Evolutionary conservation across 2,888 invertebrate genomes (phyloP).

Genomic region (Asteroscopus sphinx): DNA sequence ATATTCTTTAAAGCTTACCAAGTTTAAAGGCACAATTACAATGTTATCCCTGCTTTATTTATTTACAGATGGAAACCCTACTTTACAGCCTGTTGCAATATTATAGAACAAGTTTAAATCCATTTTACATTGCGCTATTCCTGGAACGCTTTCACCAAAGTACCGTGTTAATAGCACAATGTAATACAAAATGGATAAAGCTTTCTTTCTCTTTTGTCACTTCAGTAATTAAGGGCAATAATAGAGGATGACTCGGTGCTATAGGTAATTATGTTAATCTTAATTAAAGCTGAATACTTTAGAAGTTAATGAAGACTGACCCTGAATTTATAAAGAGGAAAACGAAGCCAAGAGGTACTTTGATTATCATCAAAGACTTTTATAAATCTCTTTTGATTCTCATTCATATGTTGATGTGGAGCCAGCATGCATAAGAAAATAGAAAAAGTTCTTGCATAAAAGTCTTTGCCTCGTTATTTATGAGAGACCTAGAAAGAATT

Average conservation of each 20-base stretch:
- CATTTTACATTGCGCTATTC: slow-evolving; percentile 22
- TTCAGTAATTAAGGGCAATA: slow-evolving; percentile 26
- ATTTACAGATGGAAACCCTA: slow-evolving; percentile 18
- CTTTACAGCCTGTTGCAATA: slow-evolving; percentile 14
- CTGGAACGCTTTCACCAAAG: slow-evolving; percentile 7
- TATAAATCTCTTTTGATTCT: too few relatives aligned
- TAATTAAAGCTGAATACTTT: slow-evolving; percentile 15
- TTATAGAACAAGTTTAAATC: slow-evolving; percentile 28
- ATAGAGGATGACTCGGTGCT: slow-evolving; percentile 17
- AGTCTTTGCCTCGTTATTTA: too few relatives aligned
- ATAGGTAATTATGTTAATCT: slow-evolving; percentile 28
- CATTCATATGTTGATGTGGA: slow-evolving; percentile 25
- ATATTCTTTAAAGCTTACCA: too few relatives aligned
- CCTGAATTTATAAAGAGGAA: slow-evolving; percentile 20
- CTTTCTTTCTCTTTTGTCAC: slow-evolving; percentile 12
- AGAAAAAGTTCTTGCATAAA: slow-evolving; percentile 5
- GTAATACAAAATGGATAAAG: slow-evolving; percentile 25
- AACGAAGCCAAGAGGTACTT: slow-evolving; percentile 9
- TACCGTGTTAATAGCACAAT: slow-evolving; percentile 13
- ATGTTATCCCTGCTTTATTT: not conserved
- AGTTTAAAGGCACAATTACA: not conserved
- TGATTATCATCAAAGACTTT: not conserved
- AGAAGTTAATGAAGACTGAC: slow-evolving; percentile 11
- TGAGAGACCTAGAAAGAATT: too few relatives aligned
- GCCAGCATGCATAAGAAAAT: not conserved